phyloP scores from a whole-genome alignment of 2,888 invertebrate genomes.

The Brenthis ino region DNA sequence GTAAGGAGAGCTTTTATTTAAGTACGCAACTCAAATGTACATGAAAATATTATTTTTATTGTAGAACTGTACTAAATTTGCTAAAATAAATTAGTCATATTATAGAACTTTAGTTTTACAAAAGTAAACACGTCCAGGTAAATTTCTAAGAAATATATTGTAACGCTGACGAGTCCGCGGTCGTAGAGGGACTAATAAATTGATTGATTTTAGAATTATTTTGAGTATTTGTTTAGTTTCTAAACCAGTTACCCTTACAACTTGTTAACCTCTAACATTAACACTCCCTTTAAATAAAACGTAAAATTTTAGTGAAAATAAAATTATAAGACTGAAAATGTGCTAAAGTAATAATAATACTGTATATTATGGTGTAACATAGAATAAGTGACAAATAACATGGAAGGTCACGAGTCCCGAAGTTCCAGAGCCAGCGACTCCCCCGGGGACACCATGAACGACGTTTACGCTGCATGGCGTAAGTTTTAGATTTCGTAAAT shows the following conservation, averaged over 20 bases:
- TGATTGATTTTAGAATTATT: not conserved
- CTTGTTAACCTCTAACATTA: not conserved
- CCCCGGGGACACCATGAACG: constrained; percentile 84
- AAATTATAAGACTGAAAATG: constrained; percentile 19
- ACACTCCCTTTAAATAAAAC: not conserved
- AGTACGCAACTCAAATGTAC: too few species aligned
- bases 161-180: too few species aligned
- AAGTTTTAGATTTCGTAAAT: constrained; percentile 59
- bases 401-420: constrained; percentile 68
- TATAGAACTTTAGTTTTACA: too few species aligned
- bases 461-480: constrained; percentile 86
- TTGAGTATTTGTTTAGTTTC: not conserved
- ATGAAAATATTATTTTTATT: too few species aligned
- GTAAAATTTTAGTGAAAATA: not conserved
- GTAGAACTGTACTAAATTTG: too few species aligned
- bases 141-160: too few species aligned
- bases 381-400: constrained; percentile 41
- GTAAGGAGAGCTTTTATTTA: too few species aligned
- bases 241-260: constrained; percentile 14
- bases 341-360: constrained; percentile 7
- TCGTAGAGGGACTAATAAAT: not conserved
- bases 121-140: too few species aligned
- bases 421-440: constrained; percentile 73
- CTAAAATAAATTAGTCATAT: too few species aligned
- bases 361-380: constrained; percentile 42